Conservation (phyloP, 2,113 vertebrate genomes). For the Oreochromis spilurus region DNA sequence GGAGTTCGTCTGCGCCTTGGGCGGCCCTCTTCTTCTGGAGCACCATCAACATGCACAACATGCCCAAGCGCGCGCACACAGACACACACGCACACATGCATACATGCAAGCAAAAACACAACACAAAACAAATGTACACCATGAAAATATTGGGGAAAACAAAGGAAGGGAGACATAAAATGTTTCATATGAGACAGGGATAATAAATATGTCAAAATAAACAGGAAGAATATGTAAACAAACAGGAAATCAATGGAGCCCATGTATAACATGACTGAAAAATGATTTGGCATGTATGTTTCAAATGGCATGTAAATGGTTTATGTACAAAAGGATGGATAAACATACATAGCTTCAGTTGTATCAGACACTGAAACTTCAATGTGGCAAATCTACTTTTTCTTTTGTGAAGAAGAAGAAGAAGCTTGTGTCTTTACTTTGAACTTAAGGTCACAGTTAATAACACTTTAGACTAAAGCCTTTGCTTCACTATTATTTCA, state of each 20-base stretch:
- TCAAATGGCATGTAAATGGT: not conserved
- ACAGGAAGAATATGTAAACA: not conserved
- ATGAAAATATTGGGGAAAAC: constrained; percentile 20
- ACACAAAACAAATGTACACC: constrained; percentile 29
- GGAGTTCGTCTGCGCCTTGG: constrained; percentile 74
- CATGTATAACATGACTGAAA: not conserved
- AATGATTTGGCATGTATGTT: not conserved
- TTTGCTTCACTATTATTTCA: not conserved
- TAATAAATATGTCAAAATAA: constrained; percentile 11
- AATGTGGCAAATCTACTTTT: not conserved
- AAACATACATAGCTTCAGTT: not conserved
- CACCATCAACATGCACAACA: constrained; percentile 31
- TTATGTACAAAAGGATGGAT: not conserved
- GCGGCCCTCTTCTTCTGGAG: constrained; percentile 71
- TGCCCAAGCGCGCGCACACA: not conserved
- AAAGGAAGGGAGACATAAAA: constrained; percentile 39
- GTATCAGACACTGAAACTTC: not conserved
- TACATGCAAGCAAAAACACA: constrained; percentile 28
- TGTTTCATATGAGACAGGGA: constrained; percentile 21
- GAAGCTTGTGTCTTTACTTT: not conserved
- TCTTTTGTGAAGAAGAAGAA: not conserved
- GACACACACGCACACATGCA: constrained; percentile 5
- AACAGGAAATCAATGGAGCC: not conserved
- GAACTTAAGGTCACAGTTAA: not conserved
- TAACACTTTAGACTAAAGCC: not conserved